These are phyloP conservation scores for Electrophaes corylata DNA, from an alignment of 2,888 invertebrate species.

Conservation along the genomic window DNA sequence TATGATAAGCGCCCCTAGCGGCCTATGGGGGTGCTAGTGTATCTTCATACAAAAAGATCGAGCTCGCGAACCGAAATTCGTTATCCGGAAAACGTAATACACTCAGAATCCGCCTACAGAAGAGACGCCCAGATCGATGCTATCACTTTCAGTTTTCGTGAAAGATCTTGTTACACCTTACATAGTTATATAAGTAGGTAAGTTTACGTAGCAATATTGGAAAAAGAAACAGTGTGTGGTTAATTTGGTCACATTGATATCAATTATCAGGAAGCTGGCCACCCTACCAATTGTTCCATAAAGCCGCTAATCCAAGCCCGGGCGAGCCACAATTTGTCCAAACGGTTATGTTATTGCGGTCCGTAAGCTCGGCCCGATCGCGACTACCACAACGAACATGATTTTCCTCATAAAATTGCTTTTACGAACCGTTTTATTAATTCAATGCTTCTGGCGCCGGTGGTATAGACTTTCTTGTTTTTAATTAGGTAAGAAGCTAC, in stretches of 20 bases:
- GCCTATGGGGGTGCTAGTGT: no score
- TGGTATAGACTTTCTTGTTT: conserved; percentile 23
- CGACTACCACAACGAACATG: conserved; percentile 55
- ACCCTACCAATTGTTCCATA: conserved; percentile 75
- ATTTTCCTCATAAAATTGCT: conserved; percentile 71
- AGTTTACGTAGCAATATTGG: conserved; percentile 8
- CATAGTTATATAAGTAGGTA: not conserved
- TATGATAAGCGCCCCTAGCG: no score
- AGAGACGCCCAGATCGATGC: no score
- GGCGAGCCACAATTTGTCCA: conserved; percentile 79
- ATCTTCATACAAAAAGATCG: no score
- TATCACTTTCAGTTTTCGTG: no score
- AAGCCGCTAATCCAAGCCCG: conserved; percentile 77
- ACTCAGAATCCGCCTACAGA: no score
- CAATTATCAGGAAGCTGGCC: conserved; percentile 75
- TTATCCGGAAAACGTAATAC: no score
- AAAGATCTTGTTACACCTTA: not conserved
- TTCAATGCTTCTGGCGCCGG: conserved; percentile 35
- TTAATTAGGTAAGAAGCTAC: conserved; percentile 24
- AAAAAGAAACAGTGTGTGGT: conserved; percentile 62
- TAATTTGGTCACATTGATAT: conserved; percentile 77
- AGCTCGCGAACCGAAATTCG: no score
- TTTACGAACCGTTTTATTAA: conserved; percentile 56
- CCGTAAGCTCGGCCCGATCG: conserved; percentile 64
- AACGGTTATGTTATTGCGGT: conserved; percentile 83